Conservation (phyloP, 1,140 invertebrate species). For the Colletes gigas region DNA sequence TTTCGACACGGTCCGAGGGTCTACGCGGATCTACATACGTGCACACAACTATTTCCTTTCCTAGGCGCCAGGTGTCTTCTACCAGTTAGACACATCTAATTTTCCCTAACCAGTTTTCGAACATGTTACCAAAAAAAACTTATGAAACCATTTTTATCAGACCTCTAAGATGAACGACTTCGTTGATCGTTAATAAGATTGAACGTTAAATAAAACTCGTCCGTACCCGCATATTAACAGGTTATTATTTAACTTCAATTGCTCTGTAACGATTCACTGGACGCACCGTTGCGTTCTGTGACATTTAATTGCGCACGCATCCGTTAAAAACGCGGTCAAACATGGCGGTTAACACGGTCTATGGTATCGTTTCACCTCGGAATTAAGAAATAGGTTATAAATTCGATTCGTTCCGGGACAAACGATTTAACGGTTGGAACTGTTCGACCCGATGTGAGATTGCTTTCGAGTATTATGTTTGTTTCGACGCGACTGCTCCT, state of each 20-base stretch:
- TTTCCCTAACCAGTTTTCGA: constrained; percentile 69
- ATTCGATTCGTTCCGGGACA: neutral
- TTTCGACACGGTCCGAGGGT: constrained; percentile 52
- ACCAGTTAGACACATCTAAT: constrained; percentile 71
- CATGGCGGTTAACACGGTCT: neutral
- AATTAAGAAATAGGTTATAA: neutral
- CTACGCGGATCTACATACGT: neutral
- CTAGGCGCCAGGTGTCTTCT: constrained; percentile 76
- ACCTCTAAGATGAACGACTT: constrained; percentile 22
- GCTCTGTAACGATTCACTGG: no score
- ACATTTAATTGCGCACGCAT: constrained; percentile 2
- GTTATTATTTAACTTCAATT: no score
- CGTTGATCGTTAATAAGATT: neutral
- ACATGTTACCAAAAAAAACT: constrained; percentile 36
- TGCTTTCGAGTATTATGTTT: no score
- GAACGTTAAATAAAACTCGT: neutral
- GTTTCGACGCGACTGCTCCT: no score
- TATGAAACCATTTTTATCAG: constrained; percentile 38
- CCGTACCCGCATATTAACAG: no score
- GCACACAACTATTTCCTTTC: constrained; percentile 74
- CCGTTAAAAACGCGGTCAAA: neutral
- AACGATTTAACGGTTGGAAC: neutral
- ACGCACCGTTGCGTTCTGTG: no score
- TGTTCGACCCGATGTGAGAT: no score
- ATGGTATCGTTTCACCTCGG: neutral